Percentiles rank a stretch among this genome's conserved stretches.
phyloP scores from a whole-genome alignment of 2,113 vertebrate species.

The Lophura nycthemera region DNA sequence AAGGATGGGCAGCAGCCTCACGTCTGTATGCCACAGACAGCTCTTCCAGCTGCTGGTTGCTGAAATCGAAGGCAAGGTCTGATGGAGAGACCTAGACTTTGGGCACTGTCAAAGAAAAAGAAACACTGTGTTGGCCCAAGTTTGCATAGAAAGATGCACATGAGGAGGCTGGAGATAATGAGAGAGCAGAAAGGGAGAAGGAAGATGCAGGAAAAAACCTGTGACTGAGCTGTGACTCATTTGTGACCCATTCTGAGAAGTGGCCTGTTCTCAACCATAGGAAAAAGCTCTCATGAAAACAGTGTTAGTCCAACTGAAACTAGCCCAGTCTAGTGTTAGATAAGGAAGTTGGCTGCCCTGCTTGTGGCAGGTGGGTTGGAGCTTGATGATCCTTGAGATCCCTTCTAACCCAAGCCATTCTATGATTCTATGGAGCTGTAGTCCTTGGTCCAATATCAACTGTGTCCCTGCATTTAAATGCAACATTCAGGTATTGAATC shows the following conservation, averaged over 20 bases:
- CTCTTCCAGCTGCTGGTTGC: not conserved
- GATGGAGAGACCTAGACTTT: not conserved
- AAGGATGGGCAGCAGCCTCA: not conserved
- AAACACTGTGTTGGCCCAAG: not conserved
- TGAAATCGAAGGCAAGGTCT: not conserved
- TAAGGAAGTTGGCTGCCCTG: no score
- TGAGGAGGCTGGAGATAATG: not conserved
- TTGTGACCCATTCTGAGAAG: not conserved
- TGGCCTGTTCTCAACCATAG: not conserved
- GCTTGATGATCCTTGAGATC: no score
- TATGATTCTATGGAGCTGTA: not conserved
- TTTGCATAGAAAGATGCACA: not conserved
- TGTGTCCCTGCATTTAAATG: not conserved
- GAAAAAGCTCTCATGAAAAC: not conserved
- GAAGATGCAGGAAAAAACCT: not conserved
- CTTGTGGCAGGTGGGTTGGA: no score
- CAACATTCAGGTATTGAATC: not conserved
- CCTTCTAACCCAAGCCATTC: no score
- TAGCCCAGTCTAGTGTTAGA: no score
- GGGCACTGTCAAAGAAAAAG: not conserved
- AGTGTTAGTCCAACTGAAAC: not conserved
- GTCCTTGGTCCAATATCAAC: not conserved
- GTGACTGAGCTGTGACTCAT: not conserved
- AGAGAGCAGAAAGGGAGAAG: not conserved
- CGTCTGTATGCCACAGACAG: not conserved